phyloP scores from a whole-genome alignment of 1,140 invertebrate species.

The Drosophila teissieri region DNA sequence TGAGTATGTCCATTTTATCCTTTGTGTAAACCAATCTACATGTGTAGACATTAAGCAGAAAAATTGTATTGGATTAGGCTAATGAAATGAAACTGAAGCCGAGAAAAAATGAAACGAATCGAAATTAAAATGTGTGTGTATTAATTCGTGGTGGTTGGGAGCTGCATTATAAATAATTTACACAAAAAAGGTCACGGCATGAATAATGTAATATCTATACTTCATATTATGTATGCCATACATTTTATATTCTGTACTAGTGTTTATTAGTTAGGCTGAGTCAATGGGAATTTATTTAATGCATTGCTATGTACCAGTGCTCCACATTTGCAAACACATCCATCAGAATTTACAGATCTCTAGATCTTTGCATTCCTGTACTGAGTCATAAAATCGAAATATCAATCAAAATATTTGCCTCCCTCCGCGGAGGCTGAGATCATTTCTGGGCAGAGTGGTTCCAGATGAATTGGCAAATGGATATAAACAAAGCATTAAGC shows the following conservation, averaged over 20 bases:
- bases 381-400: slow-evolving; percentile 55
- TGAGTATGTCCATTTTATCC: slow-evolving; percentile 70
- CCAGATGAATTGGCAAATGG: slow-evolving; percentile 31
- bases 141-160: slow-evolving; percentile 13
- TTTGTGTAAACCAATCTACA: slow-evolving; percentile 56
- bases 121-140: slow-evolving; percentile 22
- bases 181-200: neutral
- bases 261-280: neutral
- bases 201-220: too few species aligned
- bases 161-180: neutral
- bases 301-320: neutral
- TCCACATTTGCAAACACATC: neutral
- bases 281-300: neutral
- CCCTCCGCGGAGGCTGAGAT: slow-evolving; percentile 27
- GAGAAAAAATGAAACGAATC: slow-evolving; percentile 33
- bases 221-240: too few species aligned
- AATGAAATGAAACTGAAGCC: slow-evolving; percentile 35
- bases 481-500: slow-evolving; percentile 64
- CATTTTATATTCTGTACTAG: neutral
- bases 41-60: slow-evolving; percentile 26
- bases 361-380: slow-evolving; percentile 9
- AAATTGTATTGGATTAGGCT: slow-evolving; percentile 41
- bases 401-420: slow-evolving; percentile 51
- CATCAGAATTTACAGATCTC: slow-evolving; percentile 8
- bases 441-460: slow-evolving; percentile 4